These are phyloP conservation scores for Carassius carassius DNA, from an alignment of 2,113 vertebrate species.

Conservation along the genomic window DNA sequence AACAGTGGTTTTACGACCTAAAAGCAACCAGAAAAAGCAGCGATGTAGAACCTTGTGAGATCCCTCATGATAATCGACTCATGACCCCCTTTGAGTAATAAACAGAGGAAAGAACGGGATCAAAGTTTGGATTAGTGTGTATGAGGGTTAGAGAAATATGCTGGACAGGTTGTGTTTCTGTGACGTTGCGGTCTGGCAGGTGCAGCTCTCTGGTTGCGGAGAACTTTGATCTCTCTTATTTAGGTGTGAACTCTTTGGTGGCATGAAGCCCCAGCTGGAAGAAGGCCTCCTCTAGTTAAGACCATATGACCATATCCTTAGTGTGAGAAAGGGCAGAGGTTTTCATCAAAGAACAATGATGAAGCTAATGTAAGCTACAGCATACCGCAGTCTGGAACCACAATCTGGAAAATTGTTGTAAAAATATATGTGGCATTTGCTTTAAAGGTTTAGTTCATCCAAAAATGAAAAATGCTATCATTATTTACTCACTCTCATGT, in stretches of 20 bases:
- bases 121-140: slow-evolving; percentile 58
- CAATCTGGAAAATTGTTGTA: background rate
- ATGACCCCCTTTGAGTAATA: slow-evolving; percentile 56
- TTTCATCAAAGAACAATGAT: slow-evolving; percentile 53
- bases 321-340: slow-evolving; percentile 72
- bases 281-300: slow-evolving; percentile 58
- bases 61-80: slow-evolving; percentile 50
- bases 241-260: slow-evolving; percentile 76
- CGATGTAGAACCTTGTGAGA: slow-evolving; percentile 60
- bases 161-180: slow-evolving; percentile 30
- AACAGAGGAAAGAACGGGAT: slow-evolving; percentile 65
- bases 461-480: background rate
- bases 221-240: slow-evolving; percentile 72
- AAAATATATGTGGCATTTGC: background rate
- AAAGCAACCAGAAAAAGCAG: slow-evolving; percentile 48
- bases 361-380: slow-evolving; percentile 29
- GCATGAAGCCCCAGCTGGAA: slow-evolving; percentile 49
- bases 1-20: slow-evolving; percentile 49
- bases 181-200: slow-evolving; percentile 60
- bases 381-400: slow-evolving; percentile 3
- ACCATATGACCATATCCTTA: slow-evolving; percentile 67
- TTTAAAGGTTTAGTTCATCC: background rate
- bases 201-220: slow-evolving; percentile 68
- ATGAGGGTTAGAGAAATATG: slow-evolving; percentile 27
- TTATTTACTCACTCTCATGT: slow-evolving; percentile 10